Conservation (phyloP, 2,113 vertebrate genomes). For the Leiothrix lutea region DNA sequence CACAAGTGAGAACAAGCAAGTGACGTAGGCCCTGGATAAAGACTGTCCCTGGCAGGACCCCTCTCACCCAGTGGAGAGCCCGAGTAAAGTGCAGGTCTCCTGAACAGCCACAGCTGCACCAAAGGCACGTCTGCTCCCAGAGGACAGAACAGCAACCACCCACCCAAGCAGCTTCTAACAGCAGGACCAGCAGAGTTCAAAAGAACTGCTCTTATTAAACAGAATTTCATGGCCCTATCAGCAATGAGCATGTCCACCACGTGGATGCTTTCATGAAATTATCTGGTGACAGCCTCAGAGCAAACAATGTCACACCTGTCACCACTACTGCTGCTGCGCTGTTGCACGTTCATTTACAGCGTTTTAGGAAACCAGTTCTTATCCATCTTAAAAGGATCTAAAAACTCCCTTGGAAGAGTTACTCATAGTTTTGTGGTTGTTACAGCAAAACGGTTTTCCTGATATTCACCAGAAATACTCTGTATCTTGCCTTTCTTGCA, state of each 20-base stretch:
- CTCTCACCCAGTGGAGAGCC: fast-evolving
- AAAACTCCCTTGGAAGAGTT: background rate
- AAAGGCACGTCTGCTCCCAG: fast-evolving
- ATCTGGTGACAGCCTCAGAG: background rate
- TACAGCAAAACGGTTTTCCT: background rate
- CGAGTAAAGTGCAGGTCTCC: background rate
- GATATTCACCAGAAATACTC: background rate
- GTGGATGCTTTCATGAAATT: background rate
- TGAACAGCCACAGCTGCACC: background rate
- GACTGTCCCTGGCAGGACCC: background rate
- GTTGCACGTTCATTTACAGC: fast-evolving
- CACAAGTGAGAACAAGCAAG: background rate
- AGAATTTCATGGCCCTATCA: background rate
- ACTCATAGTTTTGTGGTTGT: background rate
- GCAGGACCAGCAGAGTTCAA: background rate
- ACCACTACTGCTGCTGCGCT: no score
- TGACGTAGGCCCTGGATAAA: background rate
- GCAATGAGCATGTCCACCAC: background rate
- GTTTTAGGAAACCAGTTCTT: background rate
- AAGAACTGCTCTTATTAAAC: background rate
- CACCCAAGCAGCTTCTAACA: background rate
- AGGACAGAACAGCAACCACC: fast-evolving
- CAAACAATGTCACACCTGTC: background rate
- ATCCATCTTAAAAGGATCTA: background rate
- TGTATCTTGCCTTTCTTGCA: background rate